Base-by-base conservation (phyloP, 2,113 vertebrate genomes). In the Pyxicephalus adspersus region DNA sequence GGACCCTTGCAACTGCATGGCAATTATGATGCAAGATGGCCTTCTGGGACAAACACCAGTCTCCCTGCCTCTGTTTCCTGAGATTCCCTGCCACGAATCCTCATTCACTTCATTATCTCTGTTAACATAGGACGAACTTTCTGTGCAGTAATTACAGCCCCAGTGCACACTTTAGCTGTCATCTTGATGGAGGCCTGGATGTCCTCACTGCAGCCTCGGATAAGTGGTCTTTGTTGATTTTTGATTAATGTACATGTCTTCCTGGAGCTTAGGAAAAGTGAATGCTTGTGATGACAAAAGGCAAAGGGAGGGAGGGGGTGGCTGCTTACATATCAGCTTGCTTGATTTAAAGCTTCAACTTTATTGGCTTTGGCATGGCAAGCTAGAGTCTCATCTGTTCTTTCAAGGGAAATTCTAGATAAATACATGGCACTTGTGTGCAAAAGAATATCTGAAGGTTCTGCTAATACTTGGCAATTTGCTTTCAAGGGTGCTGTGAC, bases 11-110 rank as follows among this genome's bases (percentile, higher is more conserved):
- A 92, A 94, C 92, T 93, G 89, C 91, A 89, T 90, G 89, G 92
- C 92, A 94, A 95, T 95, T 95, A 96, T 90, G 92, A 93, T 92
- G 92, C 93, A 93, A 92, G 93, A 90, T 93, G 94, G 91, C 92
- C 93, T 95, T 94, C 92, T 93, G 92, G 93, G 94, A 95, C 90
- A 92, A 91, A 90, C 92, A 93, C 90, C 93, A 93, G 92, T 90
- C 90, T 93, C 91, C 86, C 91, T 92, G 92, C 91, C 93, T 92
- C 93, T 95, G 93, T 92, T 94, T 94, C 92, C 92, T 91, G 91
- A 90, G 89, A 90, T 92, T 91, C 91, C 88, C 91, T 92, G 89
- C 90, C 92, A 94, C 94, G 94, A 94, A 94, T 94, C 93, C 91
- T 92, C 91, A 91, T 94, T 94, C 92, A 90, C 90, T 92, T 89